phyloP scores from a whole-genome alignment of 1,140 invertebrate genomes.

The Drosophila pectinifera region DNA sequence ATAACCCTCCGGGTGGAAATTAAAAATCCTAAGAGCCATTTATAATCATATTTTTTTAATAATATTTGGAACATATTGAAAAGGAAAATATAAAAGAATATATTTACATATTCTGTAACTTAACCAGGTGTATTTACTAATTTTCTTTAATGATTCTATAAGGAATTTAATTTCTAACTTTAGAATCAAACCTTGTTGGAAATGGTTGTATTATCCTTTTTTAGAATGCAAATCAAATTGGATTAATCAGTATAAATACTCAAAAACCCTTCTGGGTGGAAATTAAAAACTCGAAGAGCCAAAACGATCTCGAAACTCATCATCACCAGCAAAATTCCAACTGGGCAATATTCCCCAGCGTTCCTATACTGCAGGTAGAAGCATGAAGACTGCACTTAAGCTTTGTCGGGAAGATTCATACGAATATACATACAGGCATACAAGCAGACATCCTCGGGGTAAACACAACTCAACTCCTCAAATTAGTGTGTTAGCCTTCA shows the following conservation, averaged over 20 bases:
- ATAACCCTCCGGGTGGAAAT: too few relatives aligned
- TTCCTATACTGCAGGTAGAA: constrained; percentile 52
- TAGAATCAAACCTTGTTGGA: too few relatives aligned
- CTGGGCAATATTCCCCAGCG: constrained; percentile 44
- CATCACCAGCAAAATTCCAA: constrained; percentile 54
- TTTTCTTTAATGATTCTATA: too few relatives aligned
- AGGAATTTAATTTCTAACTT: too few relatives aligned
- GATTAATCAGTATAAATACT: background rate
- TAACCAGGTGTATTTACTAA: too few relatives aligned
- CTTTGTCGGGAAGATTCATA: constrained; percentile 54
- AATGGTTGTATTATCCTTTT: too few relatives aligned
- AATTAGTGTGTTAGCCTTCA: constrained; percentile 80
- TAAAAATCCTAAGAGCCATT: too few relatives aligned
- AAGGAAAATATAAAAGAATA: background rate
- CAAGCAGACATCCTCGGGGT: constrained; percentile 70
- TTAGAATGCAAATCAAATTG: fast-evolving
- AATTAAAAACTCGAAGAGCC: background rate
- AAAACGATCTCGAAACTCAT: background rate
- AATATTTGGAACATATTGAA: background rate
- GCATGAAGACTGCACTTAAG: constrained; percentile 53
- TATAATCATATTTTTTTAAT: background rate
- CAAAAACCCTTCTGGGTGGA: background rate
- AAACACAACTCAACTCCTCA: constrained; percentile 78
- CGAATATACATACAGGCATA: constrained; percentile 23
- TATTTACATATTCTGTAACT: background rate